Evolutionary conservation across 2,888 invertebrate genomes (phyloP), one percentile per base, ranked within the genome.

Genomic region (Cartodere bifasciata): DNA sequence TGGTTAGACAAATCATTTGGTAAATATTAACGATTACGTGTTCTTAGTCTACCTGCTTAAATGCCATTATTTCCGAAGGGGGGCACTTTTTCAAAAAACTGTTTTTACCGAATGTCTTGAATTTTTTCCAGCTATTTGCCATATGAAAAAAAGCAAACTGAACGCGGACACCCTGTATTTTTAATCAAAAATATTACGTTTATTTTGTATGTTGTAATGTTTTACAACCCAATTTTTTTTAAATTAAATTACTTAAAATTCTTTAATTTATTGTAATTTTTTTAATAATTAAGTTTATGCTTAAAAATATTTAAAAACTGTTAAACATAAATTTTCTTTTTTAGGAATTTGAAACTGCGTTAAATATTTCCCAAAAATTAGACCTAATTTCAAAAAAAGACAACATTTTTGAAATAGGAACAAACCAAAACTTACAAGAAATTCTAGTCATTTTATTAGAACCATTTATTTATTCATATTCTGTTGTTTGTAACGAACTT

Each of bases 381-480:
- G 41, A 54, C 38, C 39, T 62, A 31, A 39, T 66, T 41, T 28
- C 44, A 38, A 38, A 29, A 4, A 34, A 37, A 15, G 42, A 42
- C 36, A 42, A 53, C 44, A 39, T 47, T 48, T 47, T 64, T 45
- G 35, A 54, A 43, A 38, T 62, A 16, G 63, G 65, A 29, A 48
- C 51, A 2, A 67, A 69, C 39, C 44, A 44, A 7, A 65, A 64
- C 44, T 48, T 72, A 21, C 63, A 63, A 44, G 51, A 57, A 13
- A 50, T 82, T 20, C 58, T 84, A 29, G 60, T 65, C 23, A 74
- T 74, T 50, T 55, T 74, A 13, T 55, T 75, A 26, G 65, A 70
- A 48, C 82, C 77, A 26, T 74, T 77, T 32, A 64, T 76, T 28
- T 65, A 65, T 35, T 70, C 75, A 2, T 64, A 76, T 39, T 64